Evolutionary conservation across 1,140 invertebrate species (phyloP).

Genomic region (Lineus longissimus): DNA sequence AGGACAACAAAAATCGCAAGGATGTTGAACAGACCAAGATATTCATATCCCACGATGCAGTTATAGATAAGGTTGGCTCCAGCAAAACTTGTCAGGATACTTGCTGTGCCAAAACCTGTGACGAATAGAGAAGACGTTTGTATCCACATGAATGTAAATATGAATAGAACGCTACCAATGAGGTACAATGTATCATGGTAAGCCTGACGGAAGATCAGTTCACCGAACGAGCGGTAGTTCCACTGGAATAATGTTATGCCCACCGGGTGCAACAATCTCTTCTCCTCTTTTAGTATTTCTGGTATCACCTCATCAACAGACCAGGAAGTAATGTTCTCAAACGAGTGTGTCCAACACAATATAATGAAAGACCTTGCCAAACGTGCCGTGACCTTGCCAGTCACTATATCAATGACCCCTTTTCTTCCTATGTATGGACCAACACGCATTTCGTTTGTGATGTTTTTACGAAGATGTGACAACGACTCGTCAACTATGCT

Average conservation of each 20-base stretch:
- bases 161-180: slow-evolving; percentile 6
- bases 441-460: too few species aligned
- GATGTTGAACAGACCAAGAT: slow-evolving; percentile 5
- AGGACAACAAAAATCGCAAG: not conserved
- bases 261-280: too few species aligned
- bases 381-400: too few species aligned
- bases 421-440: too few species aligned
- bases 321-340: too few species aligned
- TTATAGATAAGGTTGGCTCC: not conserved
- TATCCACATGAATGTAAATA: slow-evolving; percentile 2
- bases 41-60: not conserved
- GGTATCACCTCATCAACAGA: too few species aligned
- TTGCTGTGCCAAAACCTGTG: not conserved
- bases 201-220: not conserved
- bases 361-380: too few species aligned
- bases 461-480: too few species aligned
- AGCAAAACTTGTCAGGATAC: not conserved
- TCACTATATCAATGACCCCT: too few species aligned
- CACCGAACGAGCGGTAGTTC: not conserved
- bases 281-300: too few species aligned
- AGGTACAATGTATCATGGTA: not conserved
- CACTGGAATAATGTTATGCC: not conserved
- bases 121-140: slow-evolving; percentile 2
- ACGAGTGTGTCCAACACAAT: too few species aligned
- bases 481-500: too few species aligned